phyloP scores from a whole-genome alignment of 2,113 vertebrate species.

The Tricholaema leucomelas region DNA sequence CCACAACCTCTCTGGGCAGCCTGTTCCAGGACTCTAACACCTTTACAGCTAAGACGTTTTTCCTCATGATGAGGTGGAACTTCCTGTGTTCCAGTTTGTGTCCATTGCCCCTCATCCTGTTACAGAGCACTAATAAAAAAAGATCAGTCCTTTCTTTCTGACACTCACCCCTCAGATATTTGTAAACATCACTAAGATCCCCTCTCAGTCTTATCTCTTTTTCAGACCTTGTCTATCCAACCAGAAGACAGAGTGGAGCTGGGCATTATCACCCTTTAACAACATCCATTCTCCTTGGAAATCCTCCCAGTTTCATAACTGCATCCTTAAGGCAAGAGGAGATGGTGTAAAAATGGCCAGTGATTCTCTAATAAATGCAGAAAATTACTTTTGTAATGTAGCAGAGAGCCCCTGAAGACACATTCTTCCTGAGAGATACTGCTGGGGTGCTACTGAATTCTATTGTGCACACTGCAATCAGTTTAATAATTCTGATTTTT shows the following conservation, averaged over 20 bases:
- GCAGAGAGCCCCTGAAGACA: neutral
- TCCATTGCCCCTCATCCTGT: too few relatives aligned
- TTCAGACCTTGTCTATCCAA: neutral
- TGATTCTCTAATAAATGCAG: neutral
- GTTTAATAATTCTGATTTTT: conserved; percentile 1
- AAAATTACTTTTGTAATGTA: neutral
- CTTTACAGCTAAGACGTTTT: too few relatives aligned
- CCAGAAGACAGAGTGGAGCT: neutral
- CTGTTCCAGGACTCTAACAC: too few relatives aligned
- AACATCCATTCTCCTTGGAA: neutral
- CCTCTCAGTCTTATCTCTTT: too few relatives aligned
- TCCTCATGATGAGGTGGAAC: too few relatives aligned
- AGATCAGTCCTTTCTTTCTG: too few relatives aligned
- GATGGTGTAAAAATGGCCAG: neutral
- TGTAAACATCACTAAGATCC: too few relatives aligned
- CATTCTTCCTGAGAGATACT: neutral
- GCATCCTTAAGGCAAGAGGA: neutral
- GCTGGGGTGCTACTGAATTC: conserved; percentile 2
- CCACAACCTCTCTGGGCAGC: too few relatives aligned
- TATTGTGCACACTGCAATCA: neutral
- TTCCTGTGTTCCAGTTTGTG: too few relatives aligned
- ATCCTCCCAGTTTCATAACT: neutral
- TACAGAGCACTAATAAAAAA: too few relatives aligned
- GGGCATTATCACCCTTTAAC: neutral
- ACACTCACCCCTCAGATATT: too few relatives aligned